Evolutionary conservation across 2,888 invertebrate genomes (phyloP).

Genomic region (Tromatobia lineatoria): DNA sequence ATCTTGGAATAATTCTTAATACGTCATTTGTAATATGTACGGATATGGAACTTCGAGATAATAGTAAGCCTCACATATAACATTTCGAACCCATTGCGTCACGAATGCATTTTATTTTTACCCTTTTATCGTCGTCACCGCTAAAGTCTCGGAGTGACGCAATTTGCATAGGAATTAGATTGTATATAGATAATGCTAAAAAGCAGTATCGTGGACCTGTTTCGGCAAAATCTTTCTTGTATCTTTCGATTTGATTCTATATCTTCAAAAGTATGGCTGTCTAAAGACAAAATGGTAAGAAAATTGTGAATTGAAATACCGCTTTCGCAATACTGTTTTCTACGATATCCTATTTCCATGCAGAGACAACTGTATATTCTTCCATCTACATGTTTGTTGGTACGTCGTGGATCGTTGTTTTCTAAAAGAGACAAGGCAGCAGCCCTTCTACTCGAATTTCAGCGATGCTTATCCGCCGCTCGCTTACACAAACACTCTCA

Average conservation of each 20-base stretch:
- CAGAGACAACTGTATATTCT: neutral
- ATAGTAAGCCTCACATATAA: neutral
- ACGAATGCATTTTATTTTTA: neutral
- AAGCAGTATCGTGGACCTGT: neutral
- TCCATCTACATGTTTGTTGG: neutral
- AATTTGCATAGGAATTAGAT: neutral
- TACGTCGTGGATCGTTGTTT: neutral
- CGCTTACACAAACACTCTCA: too few relatives aligned
- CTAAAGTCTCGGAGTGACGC: neutral
- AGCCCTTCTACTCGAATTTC: neutral
- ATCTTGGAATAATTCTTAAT: neutral
- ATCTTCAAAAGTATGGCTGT: neutral
- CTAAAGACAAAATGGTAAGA: neutral
- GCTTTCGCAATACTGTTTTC: neutral
- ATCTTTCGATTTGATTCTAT: neutral
- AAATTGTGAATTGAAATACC: neutral
- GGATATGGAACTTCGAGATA: neutral
- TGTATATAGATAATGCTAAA: neutral
- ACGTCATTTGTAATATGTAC: neutral
- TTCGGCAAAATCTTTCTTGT: neutral
- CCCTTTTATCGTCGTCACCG: neutral
- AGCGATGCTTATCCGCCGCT: too few relatives aligned
- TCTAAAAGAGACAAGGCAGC: neutral
- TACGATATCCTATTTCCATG: neutral
- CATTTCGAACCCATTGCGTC: neutral